Base-by-base conservation (phyloP, 2,113 vertebrate species). In the Eonycteris spelaea region DNA sequence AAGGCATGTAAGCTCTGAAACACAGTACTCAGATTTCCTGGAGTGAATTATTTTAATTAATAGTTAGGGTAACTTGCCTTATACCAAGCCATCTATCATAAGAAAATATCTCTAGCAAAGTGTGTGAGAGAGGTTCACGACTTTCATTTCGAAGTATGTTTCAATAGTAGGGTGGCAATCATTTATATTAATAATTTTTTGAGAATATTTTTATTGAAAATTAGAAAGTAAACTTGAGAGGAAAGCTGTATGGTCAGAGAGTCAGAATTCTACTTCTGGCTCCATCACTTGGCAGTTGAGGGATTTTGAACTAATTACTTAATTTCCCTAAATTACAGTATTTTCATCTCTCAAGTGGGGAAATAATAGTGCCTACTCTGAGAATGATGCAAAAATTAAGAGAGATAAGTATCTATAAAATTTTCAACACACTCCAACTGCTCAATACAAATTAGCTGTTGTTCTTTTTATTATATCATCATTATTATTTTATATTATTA, bases 1-100 rank as follows among this genome's bases (percentile, higher is more conserved):
- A 85, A 93, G 75, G 28, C 18, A 59, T 33, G n/a, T 21, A 51
- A 55, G 2, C 24, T 63, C 59, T 77, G 86, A 13, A 89, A 7
- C 4, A 83, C 8, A 80, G 57, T 53, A 75, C 19, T 84, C 93
- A 57, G 65, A 85, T 59, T 61, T 94, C 43, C 26, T 15, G 91
- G 14, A 57, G 22, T 71, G n/a, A 71, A 59, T 92, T 79, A 79
- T 80, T 88, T 89, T 78, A 92, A 87, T 30, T 35, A 94, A 70
- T 55, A 84, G 21, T 87, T 35, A 90, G 59, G 91, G 26, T 79
- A 57, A 13, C 68, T 48, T 86, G 19, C 22, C 4, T 85, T 59
- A 13, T 57, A 83, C 33, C 33, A 90, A 86, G 45, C 12, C 48
- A 57, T 28, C 84, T 84, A 33, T 84, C 79, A 74, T 51, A 30